Conservation (phyloP, 2,888 invertebrate genomes). For the Idaea aversata region DNA sequence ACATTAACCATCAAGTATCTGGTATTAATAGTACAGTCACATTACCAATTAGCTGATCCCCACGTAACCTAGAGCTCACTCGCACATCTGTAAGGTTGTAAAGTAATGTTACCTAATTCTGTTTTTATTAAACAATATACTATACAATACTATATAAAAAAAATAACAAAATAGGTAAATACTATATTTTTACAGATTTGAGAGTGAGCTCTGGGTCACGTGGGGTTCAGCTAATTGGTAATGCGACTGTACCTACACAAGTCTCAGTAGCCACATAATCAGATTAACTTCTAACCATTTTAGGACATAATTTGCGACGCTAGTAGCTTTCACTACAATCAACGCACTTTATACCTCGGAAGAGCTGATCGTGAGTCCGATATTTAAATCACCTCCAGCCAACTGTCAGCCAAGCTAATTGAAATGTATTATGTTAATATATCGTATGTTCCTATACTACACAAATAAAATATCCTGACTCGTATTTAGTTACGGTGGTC, state of each 20-base stretch:
- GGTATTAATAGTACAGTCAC: too few relatives aligned
- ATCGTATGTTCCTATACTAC: constrained; percentile 36
- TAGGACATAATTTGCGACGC: background rate
- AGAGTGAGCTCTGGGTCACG: too few relatives aligned
- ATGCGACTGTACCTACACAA: background rate
- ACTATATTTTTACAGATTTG: too few relatives aligned
- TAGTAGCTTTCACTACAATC: constrained; percentile 4
- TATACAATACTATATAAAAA: too few relatives aligned
- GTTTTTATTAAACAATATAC: too few relatives aligned
- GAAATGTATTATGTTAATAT: constrained; percentile 65
- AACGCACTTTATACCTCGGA: constrained; percentile 24
- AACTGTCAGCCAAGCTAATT: constrained; percentile 63
- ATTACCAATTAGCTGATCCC: too few relatives aligned
- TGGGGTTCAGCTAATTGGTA: too few relatives aligned
- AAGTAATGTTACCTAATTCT: too few relatives aligned
- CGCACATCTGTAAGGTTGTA: too few relatives aligned
- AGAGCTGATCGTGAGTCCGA: constrained; percentile 55
- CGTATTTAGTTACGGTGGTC: constrained; percentile 38
- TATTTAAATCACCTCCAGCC: constrained; percentile 65
- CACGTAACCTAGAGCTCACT: too few relatives aligned
- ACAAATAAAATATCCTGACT: constrained; percentile 36
- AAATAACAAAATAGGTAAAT: too few relatives aligned
- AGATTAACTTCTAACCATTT: background rate
- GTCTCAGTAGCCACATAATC: background rate
- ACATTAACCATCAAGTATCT: too few relatives aligned